Evolutionary conservation across 2,888 invertebrate genomes (phyloP).

Genomic region (Stomorhina lunata): DNA sequence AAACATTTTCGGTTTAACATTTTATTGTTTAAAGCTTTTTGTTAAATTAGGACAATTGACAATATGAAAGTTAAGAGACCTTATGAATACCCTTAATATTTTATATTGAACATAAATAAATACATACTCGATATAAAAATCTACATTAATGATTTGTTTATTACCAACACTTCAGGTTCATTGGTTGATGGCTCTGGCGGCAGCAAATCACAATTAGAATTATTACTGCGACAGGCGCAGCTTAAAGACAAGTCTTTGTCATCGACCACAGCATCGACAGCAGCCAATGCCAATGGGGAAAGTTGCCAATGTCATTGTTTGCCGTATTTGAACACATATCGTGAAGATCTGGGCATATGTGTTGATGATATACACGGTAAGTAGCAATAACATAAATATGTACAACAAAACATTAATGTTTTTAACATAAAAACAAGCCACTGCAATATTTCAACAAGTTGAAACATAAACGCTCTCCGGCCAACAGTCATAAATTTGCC

Average conservation of each 20-base stretch:
- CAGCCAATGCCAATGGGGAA: conserved; percentile 64
- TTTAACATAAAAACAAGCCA: neutral
- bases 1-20: too few relatives aligned
- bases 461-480: conserved; percentile 14
- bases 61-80: too few relatives aligned
- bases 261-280: conserved; percentile 34
- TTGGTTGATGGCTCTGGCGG: conserved; percentile 62
- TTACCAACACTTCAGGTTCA: conserved; percentile 65
- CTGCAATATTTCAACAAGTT: neutral
- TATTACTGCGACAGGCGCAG: conserved; percentile 71
- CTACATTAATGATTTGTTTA: conserved; percentile 11
- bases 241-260: conserved; percentile 55
- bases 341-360: conserved; percentile 91
- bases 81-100: too few relatives aligned
- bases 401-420: conserved; percentile 4
- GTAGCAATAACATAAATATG: conserved; percentile 70
- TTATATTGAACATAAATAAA: too few relatives aligned
- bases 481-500: conserved; percentile 42
- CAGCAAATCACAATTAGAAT: conserved; percentile 69
- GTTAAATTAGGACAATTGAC: too few relatives aligned
- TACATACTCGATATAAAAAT: too few relatives aligned
- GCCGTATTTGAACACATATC: conserved; percentile 87
- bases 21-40: too few relatives aligned
- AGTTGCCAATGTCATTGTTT: conserved; percentile 89
- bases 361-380: conserved; percentile 92